phyloP scores from a whole-genome alignment of 2,113 vertebrate genomes.

The Megaleporinus macrocephalus region DNA sequence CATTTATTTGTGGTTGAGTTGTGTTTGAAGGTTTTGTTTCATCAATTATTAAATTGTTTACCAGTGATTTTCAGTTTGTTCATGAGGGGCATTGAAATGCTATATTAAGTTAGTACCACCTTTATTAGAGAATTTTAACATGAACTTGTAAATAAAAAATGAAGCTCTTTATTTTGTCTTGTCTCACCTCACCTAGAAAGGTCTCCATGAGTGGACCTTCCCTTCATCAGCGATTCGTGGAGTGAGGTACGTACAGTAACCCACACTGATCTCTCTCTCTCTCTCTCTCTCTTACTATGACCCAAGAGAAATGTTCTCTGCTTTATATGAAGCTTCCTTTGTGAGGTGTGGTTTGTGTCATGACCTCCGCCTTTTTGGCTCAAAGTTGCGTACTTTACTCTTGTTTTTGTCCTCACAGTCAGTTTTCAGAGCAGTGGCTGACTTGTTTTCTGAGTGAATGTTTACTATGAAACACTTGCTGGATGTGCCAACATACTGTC shows the following conservation, averaged over 20 bases:
- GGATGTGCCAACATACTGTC: background rate
- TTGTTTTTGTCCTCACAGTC: slow-evolving; percentile 15
- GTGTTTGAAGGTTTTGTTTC: too few species aligned
- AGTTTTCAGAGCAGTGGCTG: background rate
- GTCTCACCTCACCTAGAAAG: slow-evolving; percentile 73
- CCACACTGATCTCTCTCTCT: background rate
- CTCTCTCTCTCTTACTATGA: background rate
- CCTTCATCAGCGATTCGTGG: slow-evolving; percentile 80
- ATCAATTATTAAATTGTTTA: too few species aligned
- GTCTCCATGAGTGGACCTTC: slow-evolving; percentile 84
- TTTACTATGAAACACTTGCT: slow-evolving; percentile 12
- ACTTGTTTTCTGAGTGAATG: slow-evolving; percentile 17
- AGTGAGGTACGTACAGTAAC: slow-evolving; percentile 79
- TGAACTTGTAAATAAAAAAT: too few species aligned
- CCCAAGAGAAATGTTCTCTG: slow-evolving; percentile 22
- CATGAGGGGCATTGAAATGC: too few species aligned
- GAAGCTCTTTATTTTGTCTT: background rate
- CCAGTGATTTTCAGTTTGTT: too few species aligned
- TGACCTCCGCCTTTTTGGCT: slow-evolving; percentile 10
- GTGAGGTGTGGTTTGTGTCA: slow-evolving; percentile 3
- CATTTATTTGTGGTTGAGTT: too few species aligned
- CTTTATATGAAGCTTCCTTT: slow-evolving; percentile 18
- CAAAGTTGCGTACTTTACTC: slow-evolving; percentile 49
- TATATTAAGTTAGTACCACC: too few species aligned
- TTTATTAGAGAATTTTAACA: too few species aligned